phyloP scores from a whole-genome alignment of 1,140 invertebrate genomes.

The Ceratoteleas bidentatus region DNA sequence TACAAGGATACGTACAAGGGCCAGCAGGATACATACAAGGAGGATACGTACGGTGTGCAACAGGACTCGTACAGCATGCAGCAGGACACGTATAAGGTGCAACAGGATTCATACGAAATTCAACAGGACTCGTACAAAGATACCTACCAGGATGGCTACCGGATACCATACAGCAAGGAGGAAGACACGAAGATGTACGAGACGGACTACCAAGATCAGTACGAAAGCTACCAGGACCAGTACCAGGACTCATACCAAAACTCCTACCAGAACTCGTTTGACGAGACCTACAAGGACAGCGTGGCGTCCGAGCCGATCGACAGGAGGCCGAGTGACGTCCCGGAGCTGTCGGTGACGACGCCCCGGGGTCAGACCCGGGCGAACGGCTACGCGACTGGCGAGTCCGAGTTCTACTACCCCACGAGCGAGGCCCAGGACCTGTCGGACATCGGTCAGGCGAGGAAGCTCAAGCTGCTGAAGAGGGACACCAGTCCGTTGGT shows the following conservation, averaged over 20 bases:
- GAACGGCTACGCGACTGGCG: constrained; percentile 74
- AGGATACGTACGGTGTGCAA: too few species aligned
- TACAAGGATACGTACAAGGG: too few species aligned
- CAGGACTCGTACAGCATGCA: too few species aligned
- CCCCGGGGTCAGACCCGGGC: constrained; percentile 74
- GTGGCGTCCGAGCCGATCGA: constrained; percentile 48
- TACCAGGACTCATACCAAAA: constrained; percentile 74
- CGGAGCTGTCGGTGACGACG: constrained; percentile 76
- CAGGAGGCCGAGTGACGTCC: constrained; percentile 73
- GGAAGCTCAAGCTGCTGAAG: constrained; percentile 71
- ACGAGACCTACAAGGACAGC: constrained; percentile 72
- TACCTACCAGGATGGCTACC: constrained; percentile 66
- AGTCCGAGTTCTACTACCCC: constrained; percentile 75
- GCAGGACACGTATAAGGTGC: too few species aligned
- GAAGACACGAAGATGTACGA: constrained; percentile 64
- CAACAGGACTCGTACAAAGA: too few species aligned
- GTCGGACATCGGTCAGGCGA: constrained; percentile 61
- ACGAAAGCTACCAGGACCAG: constrained; percentile 56
- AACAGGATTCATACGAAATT: too few species aligned
- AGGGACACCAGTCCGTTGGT: constrained; percentile 75
- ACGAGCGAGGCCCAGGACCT: constrained; percentile 68
- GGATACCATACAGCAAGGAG: constrained; percentile 71
- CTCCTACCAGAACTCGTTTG: constrained; percentile 73
- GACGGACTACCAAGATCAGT: constrained; percentile 70
- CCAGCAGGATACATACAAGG: too few species aligned